A percentile compares a stretch with the other conserved stretches of the same genome.
Conservation (phyloP, 2,113 vertebrate species). For the Seriola aureovittata region DNA sequence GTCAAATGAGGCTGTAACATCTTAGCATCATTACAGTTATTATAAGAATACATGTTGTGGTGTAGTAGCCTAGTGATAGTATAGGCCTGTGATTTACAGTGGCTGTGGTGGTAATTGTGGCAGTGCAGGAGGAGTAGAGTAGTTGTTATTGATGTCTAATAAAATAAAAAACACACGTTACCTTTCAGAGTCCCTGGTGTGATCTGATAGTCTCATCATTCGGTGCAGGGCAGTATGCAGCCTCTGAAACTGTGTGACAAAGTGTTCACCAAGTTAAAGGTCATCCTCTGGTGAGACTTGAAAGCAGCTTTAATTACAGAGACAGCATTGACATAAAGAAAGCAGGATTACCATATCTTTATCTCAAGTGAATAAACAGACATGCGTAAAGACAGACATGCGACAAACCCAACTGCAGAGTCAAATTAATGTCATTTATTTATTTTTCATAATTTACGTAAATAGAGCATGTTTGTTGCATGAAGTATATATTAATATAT, state of each 20-base stretch:
- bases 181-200: conserved; percentile 87
- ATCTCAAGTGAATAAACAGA: conserved; percentile 4
- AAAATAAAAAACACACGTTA: conserved; percentile 68
- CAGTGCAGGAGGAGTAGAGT: neutral
- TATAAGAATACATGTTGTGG: neutral
- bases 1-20: conserved; percentile 15
- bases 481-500: conserved; percentile 15
- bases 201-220: conserved; percentile 84
- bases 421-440: neutral
- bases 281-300: conserved; percentile 43
- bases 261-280: conserved; percentile 70
- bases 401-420: conserved; percentile 10
- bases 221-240: conserved; percentile 91
- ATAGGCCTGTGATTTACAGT: conserved; percentile 18
- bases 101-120: neutral
- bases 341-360: conserved; percentile 1
- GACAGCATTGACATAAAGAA: neutral
- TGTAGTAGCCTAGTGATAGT: neutral
- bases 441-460: neutral
- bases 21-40: neutral
- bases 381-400: conserved; percentile 9
- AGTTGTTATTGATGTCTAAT: conserved; percentile 19
- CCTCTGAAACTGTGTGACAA: conserved; percentile 88
- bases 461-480: neutral
- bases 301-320: conserved; percentile 23